Evolutionary conservation across 92 coral and sea anemone species (phyloP), one percentile per base, ranked within the genome.

Genomic region (Zoanthus sociatus): DNA sequence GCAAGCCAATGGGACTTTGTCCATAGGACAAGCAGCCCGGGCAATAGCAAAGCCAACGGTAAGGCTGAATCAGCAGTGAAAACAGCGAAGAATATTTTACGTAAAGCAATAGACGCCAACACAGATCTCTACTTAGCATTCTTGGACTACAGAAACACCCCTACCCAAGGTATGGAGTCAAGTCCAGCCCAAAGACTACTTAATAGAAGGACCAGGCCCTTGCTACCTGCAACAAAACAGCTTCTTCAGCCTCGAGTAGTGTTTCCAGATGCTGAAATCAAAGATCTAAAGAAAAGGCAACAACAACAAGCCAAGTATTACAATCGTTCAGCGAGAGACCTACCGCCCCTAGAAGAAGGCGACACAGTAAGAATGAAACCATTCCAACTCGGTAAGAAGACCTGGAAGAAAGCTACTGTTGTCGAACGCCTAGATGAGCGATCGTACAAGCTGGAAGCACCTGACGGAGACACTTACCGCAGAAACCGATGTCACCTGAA

Each of bases 1-100:
- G 89, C 91, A 14, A 30, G 16, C 2, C 60, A 79, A 30, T 87
- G 89, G 83, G 89, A 87, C 21, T 91, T 91, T 63, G 78, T 60
- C 44, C 93, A 91, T 17, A 14, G 26, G 18, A 70, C 94, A n/a
- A 90, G 48, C 71, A 77, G 92, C 45, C 88, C 55, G 21, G 90
- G 84, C 1, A 87, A 90, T 83, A 90, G 91, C 82, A 73, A 87
- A 21, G 88, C 88, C 0, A 90, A 90, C 73, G 88, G 88, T 37
- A 90, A 90, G 58, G 87, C 87, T 14, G 82, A 88, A 44, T 82
- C 87, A 11, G 83, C 76, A 8, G 82, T 53, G 15, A 81, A 71
- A 82, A 90, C 93, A 82, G 79, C 91, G 37, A 91, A 91, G 89
- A 73, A n/a, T 18, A 88, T 87, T 56, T 64, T 87, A 0, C 63